Percentiles rank a stretch among this genome's conserved stretches.
Conservation (phyloP, 2,888 invertebrate genomes). For the Catocala nupta region DNA sequence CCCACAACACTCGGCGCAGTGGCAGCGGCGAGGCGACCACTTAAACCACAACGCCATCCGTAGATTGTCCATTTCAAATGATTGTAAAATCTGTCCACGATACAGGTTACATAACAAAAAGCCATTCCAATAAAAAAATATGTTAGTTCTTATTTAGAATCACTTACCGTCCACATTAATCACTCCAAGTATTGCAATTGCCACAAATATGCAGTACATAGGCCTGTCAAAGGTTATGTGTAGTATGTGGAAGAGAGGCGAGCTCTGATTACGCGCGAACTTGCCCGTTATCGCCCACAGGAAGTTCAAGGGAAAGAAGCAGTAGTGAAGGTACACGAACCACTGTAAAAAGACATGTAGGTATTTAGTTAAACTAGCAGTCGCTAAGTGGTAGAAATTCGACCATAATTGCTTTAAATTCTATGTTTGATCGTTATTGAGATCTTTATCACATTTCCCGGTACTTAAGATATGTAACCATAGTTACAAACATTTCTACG, state of each 20-base stretch:
- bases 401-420: too few relatives aligned
- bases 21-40: too few relatives aligned
- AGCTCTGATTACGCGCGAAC: constrained; percentile 12
- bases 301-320: constrained; percentile 18
- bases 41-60: too few relatives aligned
- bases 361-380: too few relatives aligned
- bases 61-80: too few relatives aligned
- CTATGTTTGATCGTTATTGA: too few relatives aligned
- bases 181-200: constrained; percentile 19
- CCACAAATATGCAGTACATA: constrained; percentile 28
- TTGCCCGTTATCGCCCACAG: constrained; percentile 33
- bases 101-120: background rate
- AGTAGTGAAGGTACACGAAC: constrained; percentile 33
- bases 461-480: too few relatives aligned
- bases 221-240: constrained; percentile 36
- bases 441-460: too few relatives aligned
- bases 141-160: background rate
- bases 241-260: constrained; percentile 21
- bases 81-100: too few relatives aligned
- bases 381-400: too few relatives aligned
- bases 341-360: constrained; percentile 34
- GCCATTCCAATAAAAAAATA: background rate
- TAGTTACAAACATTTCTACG: too few relatives aligned
- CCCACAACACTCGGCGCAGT: too few relatives aligned
- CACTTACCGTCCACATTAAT: constrained; percentile 36